phyloP scores from a whole-genome alignment of 2,888 invertebrate genomes.

The Aphidoletes aphidimyza region DNA sequence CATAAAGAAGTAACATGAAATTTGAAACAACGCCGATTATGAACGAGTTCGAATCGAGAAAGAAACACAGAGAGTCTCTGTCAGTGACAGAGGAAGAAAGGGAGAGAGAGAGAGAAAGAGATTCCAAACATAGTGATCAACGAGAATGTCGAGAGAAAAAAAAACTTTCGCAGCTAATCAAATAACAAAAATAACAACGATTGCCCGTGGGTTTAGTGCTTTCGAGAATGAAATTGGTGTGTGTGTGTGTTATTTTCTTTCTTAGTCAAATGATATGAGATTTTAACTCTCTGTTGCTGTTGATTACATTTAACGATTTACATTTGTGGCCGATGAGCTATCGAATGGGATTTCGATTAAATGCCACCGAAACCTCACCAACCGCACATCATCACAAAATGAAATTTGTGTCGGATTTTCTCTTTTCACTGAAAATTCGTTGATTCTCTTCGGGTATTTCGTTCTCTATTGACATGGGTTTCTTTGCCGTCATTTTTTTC shows the following conservation, averaged over 20 bases:
- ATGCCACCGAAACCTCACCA: slow-evolving; percentile 12
- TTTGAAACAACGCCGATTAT: neutral
- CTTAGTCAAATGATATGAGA: neutral
- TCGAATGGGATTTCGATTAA: neutral
- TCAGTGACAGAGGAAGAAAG: too few relatives aligned
- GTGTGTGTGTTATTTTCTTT: neutral
- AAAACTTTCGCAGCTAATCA: slow-evolving; percentile 26
- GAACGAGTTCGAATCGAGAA: neutral
- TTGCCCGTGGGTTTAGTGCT: neutral
- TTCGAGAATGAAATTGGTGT: neutral
- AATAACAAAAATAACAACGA: neutral
- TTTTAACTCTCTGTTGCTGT: neutral
- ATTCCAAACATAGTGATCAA: too few relatives aligned
- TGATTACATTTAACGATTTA: slow-evolving; percentile 6
- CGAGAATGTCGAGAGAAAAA: neutral
- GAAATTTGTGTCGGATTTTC: slow-evolving; percentile 20
- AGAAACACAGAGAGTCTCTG: neutral
- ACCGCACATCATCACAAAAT: neutral
- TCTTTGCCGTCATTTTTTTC: too few relatives aligned
- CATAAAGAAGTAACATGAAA: neutral
- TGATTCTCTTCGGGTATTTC: neutral
- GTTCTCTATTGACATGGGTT: neutral
- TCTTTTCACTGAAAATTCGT: slow-evolving; percentile 3
- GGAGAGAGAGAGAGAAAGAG: too few relatives aligned
- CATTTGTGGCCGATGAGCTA: slow-evolving; percentile 3